A percentile compares a stretch with the other conserved stretches of the same genome.
These are phyloP conservation scores for Penaeus japonicus DNA, from an alignment of 1,140 invertebrate genomes.

Conservation along the genomic window DNA sequence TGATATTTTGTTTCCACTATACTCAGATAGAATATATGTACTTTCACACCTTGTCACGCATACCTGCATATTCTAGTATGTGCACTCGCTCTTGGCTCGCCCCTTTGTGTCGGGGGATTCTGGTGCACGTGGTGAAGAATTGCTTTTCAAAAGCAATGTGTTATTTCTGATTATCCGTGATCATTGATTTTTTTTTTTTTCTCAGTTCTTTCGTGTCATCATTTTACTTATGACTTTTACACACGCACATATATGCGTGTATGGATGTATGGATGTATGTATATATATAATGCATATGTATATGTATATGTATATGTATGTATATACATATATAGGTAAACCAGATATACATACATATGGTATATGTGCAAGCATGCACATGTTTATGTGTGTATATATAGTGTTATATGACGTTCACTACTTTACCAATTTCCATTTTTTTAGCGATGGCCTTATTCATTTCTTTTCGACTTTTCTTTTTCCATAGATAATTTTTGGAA, in stretches of 20 bases:
- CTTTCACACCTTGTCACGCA: no score
- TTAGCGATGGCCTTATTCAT: background rate
- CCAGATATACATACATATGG: background rate
- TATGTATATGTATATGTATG: conserved; percentile 3
- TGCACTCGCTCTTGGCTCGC: no score
- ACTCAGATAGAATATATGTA: background rate
- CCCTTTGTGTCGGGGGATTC: no score
- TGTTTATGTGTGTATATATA: background rate
- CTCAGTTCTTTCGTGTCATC: no score
- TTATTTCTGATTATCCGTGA: no score
- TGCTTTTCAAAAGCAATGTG: no score
- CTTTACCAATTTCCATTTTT: background rate
- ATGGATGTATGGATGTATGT: background rate
- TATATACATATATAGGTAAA: background rate
- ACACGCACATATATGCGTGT: background rate
- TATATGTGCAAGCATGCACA: background rate
- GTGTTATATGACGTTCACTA: background rate
- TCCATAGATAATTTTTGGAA: no score
- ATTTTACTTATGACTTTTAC: no score
- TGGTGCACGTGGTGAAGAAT: no score
- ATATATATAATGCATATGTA: background rate
- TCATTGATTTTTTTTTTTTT: no score
- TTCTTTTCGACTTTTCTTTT: background rate
- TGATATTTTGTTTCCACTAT: background rate
- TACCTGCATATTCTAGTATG: no score